Evolutionary conservation across 2,113 vertebrate genomes (phyloP), one percentile per base, ranked within the genome.

Genomic region (Mormyrus iriodes): DNA sequence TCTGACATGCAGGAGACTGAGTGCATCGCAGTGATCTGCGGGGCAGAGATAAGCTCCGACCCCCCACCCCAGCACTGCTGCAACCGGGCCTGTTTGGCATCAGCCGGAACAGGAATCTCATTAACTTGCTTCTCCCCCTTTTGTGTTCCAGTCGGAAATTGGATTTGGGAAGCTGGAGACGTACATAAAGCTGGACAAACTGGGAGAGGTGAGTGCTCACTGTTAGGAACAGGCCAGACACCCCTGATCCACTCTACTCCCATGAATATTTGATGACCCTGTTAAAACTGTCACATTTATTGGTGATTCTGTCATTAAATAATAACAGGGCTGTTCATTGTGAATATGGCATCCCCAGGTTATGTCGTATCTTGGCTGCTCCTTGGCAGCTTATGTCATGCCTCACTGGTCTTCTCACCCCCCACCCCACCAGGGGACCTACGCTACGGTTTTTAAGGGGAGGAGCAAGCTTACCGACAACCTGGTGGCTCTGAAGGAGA

Each of bases 401-500:
- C 69, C 69, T 79, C 35, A 79, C 15, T 21, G 13, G 19, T 55
- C 17, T 19, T 2, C 69, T n/a, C 31, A 17, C 73, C 52, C 15
- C 83, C 35, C 73, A 44, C 55, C 35, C 52, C 49, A 91, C 17
- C 58, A 99, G 98, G 98, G 98, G 89, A 99, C 98, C 49, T 99
- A 99, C 0, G 98, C 98, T 89, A 99, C 98, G 9, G 98, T 99
- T 89, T 99, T 98, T 94, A 99, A 99, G 94, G 98, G 98, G 89
- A 97, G 98, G 94, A 99, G 98, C 95, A 99, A 99, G 94, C 92
- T 99, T 91, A 99, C 98, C 0, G 98, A 99, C 93, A 99, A 99
- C 93, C 94, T 99, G 93, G 98, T 99, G 94, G 98, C 98, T 79
- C 95, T 99, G 93, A 99, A 99, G 94, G 98, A 99, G 95, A 99